A percentile compares a stretch with the other conserved stretches of the same genome.
phyloP scores from a whole-genome alignment of 2,888 invertebrate species.

The Chloroclystis v-ata region DNA sequence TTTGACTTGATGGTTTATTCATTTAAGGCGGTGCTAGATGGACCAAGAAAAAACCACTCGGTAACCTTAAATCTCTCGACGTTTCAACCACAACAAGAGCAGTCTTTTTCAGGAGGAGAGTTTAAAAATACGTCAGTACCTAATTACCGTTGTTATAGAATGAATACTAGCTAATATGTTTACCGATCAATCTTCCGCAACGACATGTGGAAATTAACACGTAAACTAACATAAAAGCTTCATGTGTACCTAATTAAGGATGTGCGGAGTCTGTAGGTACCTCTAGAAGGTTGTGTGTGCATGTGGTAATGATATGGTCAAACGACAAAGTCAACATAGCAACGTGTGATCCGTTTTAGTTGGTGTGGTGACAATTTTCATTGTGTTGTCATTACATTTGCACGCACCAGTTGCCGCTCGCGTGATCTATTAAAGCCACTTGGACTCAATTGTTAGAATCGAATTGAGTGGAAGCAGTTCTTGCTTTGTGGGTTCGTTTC shows the following conservation, averaged over 20 bases:
- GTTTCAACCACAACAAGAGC: too few species aligned
- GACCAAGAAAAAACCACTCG: too few species aligned
- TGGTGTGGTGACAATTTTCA: slow-evolving; percentile 20
- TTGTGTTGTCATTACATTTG: slow-evolving; percentile 1
- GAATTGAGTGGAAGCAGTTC: slow-evolving; percentile 54
- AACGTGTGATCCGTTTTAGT: slow-evolving; percentile 13
- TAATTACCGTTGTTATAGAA: too few species aligned
- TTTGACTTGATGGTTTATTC: too few species aligned
- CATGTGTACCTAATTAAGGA: background rate
- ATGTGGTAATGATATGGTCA: slow-evolving; percentile 20
- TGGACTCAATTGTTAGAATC: slow-evolving; percentile 56
- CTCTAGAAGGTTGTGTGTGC: slow-evolving; percentile 1
- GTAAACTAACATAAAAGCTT: background rate
- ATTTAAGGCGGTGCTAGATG: too few species aligned
- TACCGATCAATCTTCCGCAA: background rate
- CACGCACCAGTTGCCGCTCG: slow-evolving; percentile 4
- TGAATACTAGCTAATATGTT: background rate
- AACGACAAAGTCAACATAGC: slow-evolving; percentile 13
- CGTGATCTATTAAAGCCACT: slow-evolving; percentile 29
- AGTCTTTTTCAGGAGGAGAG: too few species aligned
- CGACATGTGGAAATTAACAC: slow-evolving; percentile 1
- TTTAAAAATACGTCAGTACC: too few species aligned
- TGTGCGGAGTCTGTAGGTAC: slow-evolving; percentile 6
- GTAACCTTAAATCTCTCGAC: too few species aligned
- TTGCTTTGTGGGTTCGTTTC: slow-evolving; percentile 36